A percentile compares a stretch with the other conserved stretches of the same genome.
phyloP scores from a whole-genome alignment of 2,888 invertebrate species.

The Frankliniella fusca region DNA sequence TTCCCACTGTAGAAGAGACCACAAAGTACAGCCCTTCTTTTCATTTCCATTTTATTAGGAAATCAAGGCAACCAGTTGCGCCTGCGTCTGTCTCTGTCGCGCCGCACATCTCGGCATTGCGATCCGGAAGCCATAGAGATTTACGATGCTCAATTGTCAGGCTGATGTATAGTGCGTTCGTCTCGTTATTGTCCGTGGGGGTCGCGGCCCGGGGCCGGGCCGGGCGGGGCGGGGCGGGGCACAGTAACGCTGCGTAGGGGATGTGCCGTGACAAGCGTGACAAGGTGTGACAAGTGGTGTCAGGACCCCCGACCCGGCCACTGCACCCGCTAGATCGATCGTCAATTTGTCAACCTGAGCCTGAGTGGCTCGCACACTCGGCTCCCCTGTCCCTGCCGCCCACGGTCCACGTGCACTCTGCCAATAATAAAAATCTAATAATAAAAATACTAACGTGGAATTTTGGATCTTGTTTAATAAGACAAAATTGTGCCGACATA shows the following conservation, averaged over 20 bases:
- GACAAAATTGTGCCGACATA: too few relatives aligned
- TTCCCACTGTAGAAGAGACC: too few relatives aligned
- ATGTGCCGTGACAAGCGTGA: background rate
- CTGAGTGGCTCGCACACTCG: background rate
- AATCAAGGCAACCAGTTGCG: too few relatives aligned
- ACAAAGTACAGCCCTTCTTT: too few relatives aligned
- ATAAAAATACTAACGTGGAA: too few relatives aligned
- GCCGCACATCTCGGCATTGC: too few relatives aligned
- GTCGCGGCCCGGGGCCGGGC: background rate
- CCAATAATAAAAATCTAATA: too few relatives aligned
- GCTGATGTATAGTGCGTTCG: background rate
- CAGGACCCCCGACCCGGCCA: background rate
- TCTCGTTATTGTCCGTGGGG: background rate
- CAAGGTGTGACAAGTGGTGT: background rate
- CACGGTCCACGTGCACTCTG: background rate
- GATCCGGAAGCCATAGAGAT: background rate
- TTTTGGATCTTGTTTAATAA: too few relatives aligned
- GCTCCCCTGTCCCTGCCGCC: background rate
- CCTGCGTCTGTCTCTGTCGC: too few relatives aligned
- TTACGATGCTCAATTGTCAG: background rate
- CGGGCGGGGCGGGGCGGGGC: background rate
- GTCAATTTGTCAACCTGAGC: too few relatives aligned
- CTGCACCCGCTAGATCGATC: background rate
- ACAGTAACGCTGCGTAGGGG: background rate
- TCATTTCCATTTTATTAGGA: too few relatives aligned